phyloP scores from a whole-genome alignment of 2,888 invertebrate genomes.

The Cryptus viduatorius region DNA sequence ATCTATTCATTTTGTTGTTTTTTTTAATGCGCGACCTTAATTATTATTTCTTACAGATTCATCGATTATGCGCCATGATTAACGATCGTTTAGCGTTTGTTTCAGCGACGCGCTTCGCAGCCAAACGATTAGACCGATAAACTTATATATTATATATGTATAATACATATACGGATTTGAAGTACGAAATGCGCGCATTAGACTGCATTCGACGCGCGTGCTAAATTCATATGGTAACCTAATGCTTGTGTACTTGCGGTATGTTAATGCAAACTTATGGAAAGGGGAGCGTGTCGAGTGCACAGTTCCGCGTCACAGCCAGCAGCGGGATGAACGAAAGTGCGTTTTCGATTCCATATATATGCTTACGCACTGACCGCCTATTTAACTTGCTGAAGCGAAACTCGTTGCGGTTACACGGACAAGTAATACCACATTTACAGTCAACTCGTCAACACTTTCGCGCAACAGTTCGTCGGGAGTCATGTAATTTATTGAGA shows the following conservation, averaged over 20 bases:
- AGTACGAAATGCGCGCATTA: neutral
- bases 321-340: slow-evolving; percentile 36
- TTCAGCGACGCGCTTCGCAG: neutral
- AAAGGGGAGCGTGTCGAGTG: neutral
- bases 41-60: neutral
- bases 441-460: slow-evolving; percentile 4
- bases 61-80: neutral
- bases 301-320: neutral
- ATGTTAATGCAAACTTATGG: slow-evolving; percentile 20
- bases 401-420: slow-evolving; percentile 22
- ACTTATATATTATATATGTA: neutral
- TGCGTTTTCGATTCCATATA: slow-evolving; percentile 10
- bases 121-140: neutral
- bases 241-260: neutral
- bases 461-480: neutral
- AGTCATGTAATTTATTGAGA: neutral
- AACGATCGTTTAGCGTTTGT: neutral
- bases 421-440: slow-evolving; percentile 1
- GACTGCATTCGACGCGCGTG: neutral
- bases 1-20: neutral
- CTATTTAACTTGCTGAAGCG: slow-evolving; percentile 27
- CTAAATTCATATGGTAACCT: neutral
- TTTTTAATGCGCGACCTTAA: neutral
- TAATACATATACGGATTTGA: neutral
- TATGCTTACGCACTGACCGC: neutral